Percentiles rank a stretch among this genome's conserved stretches.
Conservation (phyloP, 2,888 invertebrate species). For the Sphinx pinastri region DNA sequence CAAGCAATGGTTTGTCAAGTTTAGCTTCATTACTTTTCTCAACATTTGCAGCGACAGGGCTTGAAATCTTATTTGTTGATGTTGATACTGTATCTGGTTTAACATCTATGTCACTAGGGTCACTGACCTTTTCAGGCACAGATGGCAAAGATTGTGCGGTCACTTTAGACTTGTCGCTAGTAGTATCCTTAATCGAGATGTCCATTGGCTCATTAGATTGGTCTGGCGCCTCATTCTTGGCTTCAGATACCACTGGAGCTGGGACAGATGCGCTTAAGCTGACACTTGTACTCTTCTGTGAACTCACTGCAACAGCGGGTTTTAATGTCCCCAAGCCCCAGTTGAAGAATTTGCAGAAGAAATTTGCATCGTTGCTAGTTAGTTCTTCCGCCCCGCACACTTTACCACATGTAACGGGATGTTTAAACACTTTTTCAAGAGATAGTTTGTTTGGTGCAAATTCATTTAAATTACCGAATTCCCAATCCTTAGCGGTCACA, state of each 20-base stretch:
- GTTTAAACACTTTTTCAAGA: constrained; percentile 51
- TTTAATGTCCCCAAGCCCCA: constrained; percentile 61
- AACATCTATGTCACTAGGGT: neutral
- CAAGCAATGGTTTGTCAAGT: constrained; percentile 26
- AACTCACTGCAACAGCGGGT: constrained; percentile 32
- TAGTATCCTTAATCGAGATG: constrained; percentile 24
- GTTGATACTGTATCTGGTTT: constrained; percentile 24
- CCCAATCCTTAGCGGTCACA: constrained; percentile 56
- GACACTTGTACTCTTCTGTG: constrained; percentile 25
- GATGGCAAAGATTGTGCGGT: constrained; percentile 24
- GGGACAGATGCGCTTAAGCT: constrained; percentile 29
- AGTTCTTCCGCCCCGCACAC: constrained; percentile 59
- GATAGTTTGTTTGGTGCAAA: constrained; percentile 48
- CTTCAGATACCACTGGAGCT: constrained; percentile 25
- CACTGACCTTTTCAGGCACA: constrained; percentile 25
- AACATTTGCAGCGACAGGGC: neutral
- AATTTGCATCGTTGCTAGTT: constrained; percentile 56
- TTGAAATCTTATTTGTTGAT: constrained; percentile 30
- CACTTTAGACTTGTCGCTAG: constrained; percentile 17
- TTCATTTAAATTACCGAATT: constrained; percentile 49
- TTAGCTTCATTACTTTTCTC: constrained; percentile 16
- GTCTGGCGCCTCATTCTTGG: constrained; percentile 8
- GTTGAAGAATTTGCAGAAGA: constrained; percentile 71
- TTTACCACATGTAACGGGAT: constrained; percentile 53
- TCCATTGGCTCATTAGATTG: constrained; percentile 27